A percentile compares a stretch with the other conserved stretches of the same genome.
phyloP scores from a whole-genome alignment of 2,113 vertebrate species.

The Eptatretus burgeri region DNA sequence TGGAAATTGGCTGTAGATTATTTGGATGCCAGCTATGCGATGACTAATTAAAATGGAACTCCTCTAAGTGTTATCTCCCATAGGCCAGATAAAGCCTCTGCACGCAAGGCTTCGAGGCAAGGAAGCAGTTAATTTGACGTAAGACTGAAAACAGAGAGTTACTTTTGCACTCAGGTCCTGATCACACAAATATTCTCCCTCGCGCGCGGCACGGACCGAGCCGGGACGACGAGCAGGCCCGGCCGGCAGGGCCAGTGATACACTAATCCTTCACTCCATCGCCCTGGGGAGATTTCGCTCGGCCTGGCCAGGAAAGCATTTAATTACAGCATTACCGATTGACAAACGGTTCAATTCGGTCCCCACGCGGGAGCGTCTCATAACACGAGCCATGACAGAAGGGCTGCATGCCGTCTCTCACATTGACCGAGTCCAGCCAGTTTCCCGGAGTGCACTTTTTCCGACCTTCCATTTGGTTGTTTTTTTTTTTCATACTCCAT shows the following conservation, averaged over 20 bases:
- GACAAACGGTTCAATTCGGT: slow-evolving; percentile 4
- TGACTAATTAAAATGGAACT: slow-evolving; percentile 1
- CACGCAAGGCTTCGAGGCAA: background rate
- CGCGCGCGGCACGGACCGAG: background rate
- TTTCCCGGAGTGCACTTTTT: no score
- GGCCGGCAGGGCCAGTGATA: background rate
- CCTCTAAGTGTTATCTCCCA: background rate
- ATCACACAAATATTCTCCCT: no score
- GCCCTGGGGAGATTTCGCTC: slow-evolving; percentile 1
- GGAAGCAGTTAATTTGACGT: background rate
- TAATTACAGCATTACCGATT: slow-evolving; percentile 6
- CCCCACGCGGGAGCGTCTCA: slow-evolving; percentile 6
- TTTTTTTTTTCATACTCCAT: no score
- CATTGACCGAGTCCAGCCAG: no score
- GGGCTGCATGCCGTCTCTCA: no score
- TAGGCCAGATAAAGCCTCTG: background rate
- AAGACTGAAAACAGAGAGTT: no score
- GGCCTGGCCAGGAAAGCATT: slow-evolving; percentile 2
- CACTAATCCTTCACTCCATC: slow-evolving; percentile 4
- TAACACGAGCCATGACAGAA: slow-evolving; percentile 6
- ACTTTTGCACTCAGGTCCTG: no score
- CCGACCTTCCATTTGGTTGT: no score
- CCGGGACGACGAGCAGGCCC: background rate
- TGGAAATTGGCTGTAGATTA: background rate
- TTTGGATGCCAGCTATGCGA: background rate